These are phyloP conservation scores for Drosophila pseudotakahashii DNA, from an alignment of 2,888 invertebrate genomes.

Conservation along the genomic window DNA sequence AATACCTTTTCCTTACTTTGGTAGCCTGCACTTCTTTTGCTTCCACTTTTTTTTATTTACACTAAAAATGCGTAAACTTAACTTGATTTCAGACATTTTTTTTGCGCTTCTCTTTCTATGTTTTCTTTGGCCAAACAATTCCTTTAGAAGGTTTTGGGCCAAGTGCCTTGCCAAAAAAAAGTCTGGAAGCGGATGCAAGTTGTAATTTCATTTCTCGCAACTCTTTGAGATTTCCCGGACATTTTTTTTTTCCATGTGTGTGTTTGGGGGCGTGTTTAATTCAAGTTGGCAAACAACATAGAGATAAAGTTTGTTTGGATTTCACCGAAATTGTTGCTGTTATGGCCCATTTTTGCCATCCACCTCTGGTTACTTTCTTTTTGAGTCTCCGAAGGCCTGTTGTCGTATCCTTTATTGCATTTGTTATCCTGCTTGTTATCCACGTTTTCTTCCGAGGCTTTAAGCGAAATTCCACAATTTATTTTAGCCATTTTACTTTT, in stretches of 20 bases:
- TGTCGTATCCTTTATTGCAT: conserved; percentile 74
- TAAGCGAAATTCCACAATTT: conserved; percentile 44
- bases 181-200: conserved; percentile 68
- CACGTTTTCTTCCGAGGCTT: conserved; percentile 12
- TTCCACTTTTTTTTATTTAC: conserved; percentile 45
- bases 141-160: conserved; percentile 41
- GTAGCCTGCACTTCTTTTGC: conserved; percentile 25
- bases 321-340: conserved; percentile 65
- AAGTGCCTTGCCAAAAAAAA: conserved; percentile 10
- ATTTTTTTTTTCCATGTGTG: conserved; percentile 34
- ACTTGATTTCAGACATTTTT: conserved; percentile 39
- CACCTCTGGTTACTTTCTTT: conserved; percentile 32
- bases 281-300: conserved; percentile 74
- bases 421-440: conserved; percentile 51
- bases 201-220: conserved; percentile 77
- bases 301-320: conserved; percentile 78
- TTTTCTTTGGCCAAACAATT: conserved; percentile 69
- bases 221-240: conserved; percentile 37
- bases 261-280: conserved; percentile 60
- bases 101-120: conserved; percentile 53
- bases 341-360: conserved; percentile 30
- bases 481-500: neutral
- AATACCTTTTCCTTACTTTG: conserved; percentile 57
- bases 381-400: conserved; percentile 30
- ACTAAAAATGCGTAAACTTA: conserved; percentile 65